Evolutionary conservation across 2,113 vertebrate genomes (phyloP).

Genomic region (Stomatorhinus ivindoensis): DNA sequence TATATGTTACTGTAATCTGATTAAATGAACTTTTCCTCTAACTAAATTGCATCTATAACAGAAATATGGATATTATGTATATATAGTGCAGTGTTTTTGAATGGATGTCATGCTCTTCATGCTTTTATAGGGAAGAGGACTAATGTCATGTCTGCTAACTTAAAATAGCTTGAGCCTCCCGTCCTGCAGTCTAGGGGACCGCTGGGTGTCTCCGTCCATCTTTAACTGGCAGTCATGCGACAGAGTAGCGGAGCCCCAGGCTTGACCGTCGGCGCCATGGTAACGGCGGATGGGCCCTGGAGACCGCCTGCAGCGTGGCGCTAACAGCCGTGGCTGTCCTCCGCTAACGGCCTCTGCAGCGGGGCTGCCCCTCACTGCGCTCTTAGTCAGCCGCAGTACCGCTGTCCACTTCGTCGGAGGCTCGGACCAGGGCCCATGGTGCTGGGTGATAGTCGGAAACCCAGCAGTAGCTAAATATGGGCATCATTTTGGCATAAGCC

Average conservation of each 20-base stretch:
- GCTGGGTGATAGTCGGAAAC: neutral
- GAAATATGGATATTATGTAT: neutral
- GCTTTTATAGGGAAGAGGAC: neutral
- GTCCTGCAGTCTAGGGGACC: neutral
- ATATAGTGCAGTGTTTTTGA: neutral
- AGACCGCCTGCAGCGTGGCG: conserved; percentile 28
- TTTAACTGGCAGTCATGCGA: conserved; percentile 18
- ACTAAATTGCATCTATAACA: neutral
- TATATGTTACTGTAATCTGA: neutral
- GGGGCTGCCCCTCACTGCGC: neutral
- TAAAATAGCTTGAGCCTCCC: neutral
- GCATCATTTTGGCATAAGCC: conserved; percentile 8
- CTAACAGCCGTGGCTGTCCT: neutral
- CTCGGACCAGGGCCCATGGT: neutral
- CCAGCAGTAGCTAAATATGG: neutral
- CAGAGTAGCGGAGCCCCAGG: conserved; percentile 29
- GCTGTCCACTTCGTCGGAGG: neutral
- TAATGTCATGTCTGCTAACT: neutral
- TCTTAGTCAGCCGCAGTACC: neutral
- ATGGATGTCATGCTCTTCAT: neutral
- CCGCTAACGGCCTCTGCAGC: neutral
- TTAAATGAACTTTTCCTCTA: neutral
- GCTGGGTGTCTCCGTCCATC: neutral
- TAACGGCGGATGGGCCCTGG: conserved; percentile 35
- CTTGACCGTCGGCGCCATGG: conserved; percentile 31